A percentile compares a stretch with the other conserved stretches of the same genome.
phyloP scores from a whole-genome alignment of 2,888 invertebrate genomes.

The Drosophila nr. medialis region DNA sequence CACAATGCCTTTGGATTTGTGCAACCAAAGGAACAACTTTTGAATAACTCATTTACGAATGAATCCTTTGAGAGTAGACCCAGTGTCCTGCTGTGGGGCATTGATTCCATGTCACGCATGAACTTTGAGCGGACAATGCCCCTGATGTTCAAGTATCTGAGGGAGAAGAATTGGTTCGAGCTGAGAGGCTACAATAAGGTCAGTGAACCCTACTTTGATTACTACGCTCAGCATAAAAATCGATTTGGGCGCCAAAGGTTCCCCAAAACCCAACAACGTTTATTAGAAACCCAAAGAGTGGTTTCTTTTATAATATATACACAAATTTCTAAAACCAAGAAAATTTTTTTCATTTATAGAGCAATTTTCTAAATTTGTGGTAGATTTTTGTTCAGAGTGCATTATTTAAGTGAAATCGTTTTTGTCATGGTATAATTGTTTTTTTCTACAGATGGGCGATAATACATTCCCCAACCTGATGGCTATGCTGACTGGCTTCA shows the following conservation, averaged over 20 bases:
- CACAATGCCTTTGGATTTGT: constrained; percentile 86
- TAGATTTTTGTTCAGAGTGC: background rate
- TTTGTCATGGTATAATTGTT: background rate
- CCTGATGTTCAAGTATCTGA: constrained; percentile 88
- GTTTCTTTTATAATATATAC: too few species aligned
- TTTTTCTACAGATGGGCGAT: constrained; percentile 88
- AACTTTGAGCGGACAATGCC: constrained; percentile 91
- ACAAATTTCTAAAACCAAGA: background rate
- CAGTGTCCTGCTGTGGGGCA: constrained; percentile 91
- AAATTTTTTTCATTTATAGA: background rate
- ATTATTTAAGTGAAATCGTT: background rate
- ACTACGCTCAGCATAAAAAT: too few species aligned
- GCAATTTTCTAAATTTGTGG: background rate
- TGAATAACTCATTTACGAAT: background rate
- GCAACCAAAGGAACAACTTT: constrained; percentile 60
- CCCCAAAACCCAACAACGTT: background rate
- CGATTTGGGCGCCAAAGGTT: background rate
- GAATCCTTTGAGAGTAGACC: constrained; percentile 69
- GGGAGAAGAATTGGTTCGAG: constrained; percentile 88
- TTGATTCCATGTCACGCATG: constrained; percentile 93
- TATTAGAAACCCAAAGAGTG: background rate
- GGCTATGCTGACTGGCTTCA: constrained; percentile 91
- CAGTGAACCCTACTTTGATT: background rate
- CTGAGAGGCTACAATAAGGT: constrained; percentile 90
- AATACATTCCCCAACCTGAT: constrained; percentile 96